phyloP scores from a whole-genome alignment of 2,113 vertebrate genomes.

The Semnornis frantzii region DNA sequence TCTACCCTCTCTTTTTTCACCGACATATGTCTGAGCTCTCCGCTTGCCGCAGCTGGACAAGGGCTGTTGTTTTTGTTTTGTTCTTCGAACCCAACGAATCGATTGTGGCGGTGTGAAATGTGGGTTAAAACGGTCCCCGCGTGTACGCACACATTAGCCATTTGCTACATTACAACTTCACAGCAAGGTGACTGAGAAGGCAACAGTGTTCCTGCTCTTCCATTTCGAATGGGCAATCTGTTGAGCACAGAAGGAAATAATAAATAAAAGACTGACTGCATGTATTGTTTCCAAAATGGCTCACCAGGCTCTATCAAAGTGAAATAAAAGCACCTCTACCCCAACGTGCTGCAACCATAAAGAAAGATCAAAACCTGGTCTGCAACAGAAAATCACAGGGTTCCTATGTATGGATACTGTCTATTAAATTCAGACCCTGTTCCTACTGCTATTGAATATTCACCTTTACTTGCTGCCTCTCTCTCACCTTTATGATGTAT shows the following conservation, averaged over 20 bases:
- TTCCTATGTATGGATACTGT: background rate
- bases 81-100: conserved; percentile 62
- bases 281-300: background rate
- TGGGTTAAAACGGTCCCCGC: conserved; percentile 35
- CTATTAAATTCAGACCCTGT: background rate
- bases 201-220: background rate
- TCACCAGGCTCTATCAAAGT: background rate
- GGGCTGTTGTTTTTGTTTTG: conserved; percentile 59
- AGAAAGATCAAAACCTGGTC: background rate
- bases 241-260: conserved; percentile 70
- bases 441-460: background rate
- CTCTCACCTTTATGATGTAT: background rate
- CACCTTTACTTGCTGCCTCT: background rate
- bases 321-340: background rate
- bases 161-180: conserved; percentile 65
- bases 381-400: background rate
- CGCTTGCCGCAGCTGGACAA: conserved; percentile 87
- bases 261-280: conserved; percentile 51
- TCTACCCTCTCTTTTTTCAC: conserved; percentile 68
- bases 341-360: background rate
- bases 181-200: conserved; percentile 52
- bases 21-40: conserved; percentile 90
- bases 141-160: conserved; percentile 66
- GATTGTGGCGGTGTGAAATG: conserved; percentile 61
- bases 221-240: conserved; percentile 58